Percentiles rank a stretch among this genome's conserved stretches.
phyloP scores from a whole-genome alignment of 1,140 invertebrate species.

The Semibalanus balanoides region DNA sequence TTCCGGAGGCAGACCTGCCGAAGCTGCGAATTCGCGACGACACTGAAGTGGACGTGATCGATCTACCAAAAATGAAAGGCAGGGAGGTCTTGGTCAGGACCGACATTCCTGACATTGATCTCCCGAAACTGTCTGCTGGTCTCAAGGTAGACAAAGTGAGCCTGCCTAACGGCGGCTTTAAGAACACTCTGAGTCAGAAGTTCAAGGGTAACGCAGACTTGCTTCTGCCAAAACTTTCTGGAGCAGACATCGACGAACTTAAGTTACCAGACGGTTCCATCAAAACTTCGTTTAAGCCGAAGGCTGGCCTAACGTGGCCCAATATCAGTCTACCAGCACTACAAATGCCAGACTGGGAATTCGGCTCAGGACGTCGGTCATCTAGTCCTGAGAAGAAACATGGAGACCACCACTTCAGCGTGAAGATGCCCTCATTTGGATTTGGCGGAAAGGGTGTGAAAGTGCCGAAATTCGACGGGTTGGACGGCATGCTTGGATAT shows the following conservation, averaged over 20 bases:
- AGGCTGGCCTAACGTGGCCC: background rate
- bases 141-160: background rate
- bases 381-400: background rate
- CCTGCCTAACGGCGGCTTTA: background rate
- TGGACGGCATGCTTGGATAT: no score
- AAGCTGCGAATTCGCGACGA: background rate
- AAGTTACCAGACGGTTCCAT: background rate
- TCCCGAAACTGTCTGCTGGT: background rate
- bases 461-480: no score
- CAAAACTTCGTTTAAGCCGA: background rate
- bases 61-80: background rate
- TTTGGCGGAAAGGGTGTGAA: no score
- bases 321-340: background rate
- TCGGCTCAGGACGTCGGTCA: background rate
- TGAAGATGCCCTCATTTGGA: background rate
- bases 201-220: background rate
- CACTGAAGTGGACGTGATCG: background rate
- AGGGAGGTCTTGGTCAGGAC: background rate
- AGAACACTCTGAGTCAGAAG: background rate
- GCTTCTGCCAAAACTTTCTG: background rate
- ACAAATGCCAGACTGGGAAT: background rate
- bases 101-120: background rate
- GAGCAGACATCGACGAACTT: background rate
- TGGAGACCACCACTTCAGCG: background rate
- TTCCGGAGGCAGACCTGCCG: background rate